Conservation (phyloP, 2,888 invertebrate species). For the Platycheirus rosarum region DNA sequence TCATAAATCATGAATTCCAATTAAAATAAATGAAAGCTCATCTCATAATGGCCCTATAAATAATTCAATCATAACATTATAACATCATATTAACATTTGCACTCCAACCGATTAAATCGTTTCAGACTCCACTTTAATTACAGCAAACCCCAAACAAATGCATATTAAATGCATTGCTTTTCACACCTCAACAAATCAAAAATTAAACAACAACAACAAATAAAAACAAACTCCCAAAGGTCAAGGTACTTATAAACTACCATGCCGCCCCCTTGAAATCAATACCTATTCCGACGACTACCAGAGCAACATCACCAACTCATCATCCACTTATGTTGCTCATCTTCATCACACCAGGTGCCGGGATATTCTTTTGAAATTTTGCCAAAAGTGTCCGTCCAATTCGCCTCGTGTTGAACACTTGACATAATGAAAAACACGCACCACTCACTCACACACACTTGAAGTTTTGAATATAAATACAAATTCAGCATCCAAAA, state of each 20-base stretch:
- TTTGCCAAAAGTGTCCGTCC: conserved; percentile 52
- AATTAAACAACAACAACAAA: neutral
- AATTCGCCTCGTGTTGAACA: conserved; percentile 37
- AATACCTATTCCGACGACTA: conserved; percentile 14
- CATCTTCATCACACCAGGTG: conserved; percentile 48
- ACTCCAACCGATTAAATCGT: no score
- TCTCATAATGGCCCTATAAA: no score
- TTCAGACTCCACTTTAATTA: no score
- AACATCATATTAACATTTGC: no score
- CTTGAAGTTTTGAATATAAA: neutral
- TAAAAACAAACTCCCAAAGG: conserved; percentile 19
- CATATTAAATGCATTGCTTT: no score
- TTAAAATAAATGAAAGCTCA: no score
- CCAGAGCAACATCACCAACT: conserved; percentile 15
- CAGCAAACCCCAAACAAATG: no score
- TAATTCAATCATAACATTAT: no score
- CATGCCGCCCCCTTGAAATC: conserved; percentile 41
- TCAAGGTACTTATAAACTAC: conserved; percentile 50
- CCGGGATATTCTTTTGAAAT: conserved; percentile 34
- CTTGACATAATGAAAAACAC: conserved; percentile 52
- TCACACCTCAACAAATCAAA: no score
- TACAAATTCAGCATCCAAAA: no score
- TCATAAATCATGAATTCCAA: no score
- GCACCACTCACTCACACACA: conserved; percentile 29
- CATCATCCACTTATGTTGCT: conserved; percentile 25